Conservation (phyloP, 2,888 invertebrate species). For the Melanophora roralis region DNA sequence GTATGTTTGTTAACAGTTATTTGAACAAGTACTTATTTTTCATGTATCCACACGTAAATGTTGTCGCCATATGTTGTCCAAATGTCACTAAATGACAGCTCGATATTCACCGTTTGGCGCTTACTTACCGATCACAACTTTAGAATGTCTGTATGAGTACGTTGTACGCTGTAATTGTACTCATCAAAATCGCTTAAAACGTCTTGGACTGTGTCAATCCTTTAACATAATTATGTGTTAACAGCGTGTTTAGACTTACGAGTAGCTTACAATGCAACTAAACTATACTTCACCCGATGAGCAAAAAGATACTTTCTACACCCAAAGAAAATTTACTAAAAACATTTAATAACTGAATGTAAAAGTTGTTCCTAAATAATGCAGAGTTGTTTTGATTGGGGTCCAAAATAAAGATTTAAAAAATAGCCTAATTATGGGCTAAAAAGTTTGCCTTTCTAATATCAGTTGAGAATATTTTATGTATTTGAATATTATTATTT, state of each 20-base stretch:
- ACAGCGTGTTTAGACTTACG: slow-evolving; percentile 56
- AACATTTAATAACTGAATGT: too few species aligned
- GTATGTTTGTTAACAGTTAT: not conserved
- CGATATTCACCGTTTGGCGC: slow-evolving; percentile 60
- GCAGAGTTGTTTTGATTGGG: too few species aligned
- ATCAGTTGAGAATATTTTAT: too few species aligned
- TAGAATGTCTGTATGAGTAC: not conserved
- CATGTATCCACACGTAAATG: slow-evolving; percentile 66
- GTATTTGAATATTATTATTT: too few species aligned
- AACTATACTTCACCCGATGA: not conserved
- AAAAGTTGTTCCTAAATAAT: too few species aligned
- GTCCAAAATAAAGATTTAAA: too few species aligned
- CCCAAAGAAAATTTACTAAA: slow-evolving; percentile 36
- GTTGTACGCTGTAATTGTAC: slow-evolving; percentile 20
- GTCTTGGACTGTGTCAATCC: slow-evolving; percentile 59
- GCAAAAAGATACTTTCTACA: not conserved
- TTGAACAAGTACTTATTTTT: slow-evolving; percentile 34
- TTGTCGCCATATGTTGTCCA: slow-evolving; percentile 68
- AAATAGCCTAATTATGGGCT: too few species aligned
- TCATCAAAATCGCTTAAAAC: slow-evolving; percentile 55
- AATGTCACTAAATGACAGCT: slow-evolving; percentile 60
- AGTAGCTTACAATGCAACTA: slow-evolving; percentile 32
- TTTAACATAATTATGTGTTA: slow-evolving; percentile 62
- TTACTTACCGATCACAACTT: slow-evolving; percentile 10
- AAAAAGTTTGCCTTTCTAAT: too few species aligned